A percentile compares a stretch with the other conserved stretches of the same genome.
Evolutionary conservation across 2,113 vertebrate species (phyloP).

Genomic region (Bostrychus sinensis): DNA sequence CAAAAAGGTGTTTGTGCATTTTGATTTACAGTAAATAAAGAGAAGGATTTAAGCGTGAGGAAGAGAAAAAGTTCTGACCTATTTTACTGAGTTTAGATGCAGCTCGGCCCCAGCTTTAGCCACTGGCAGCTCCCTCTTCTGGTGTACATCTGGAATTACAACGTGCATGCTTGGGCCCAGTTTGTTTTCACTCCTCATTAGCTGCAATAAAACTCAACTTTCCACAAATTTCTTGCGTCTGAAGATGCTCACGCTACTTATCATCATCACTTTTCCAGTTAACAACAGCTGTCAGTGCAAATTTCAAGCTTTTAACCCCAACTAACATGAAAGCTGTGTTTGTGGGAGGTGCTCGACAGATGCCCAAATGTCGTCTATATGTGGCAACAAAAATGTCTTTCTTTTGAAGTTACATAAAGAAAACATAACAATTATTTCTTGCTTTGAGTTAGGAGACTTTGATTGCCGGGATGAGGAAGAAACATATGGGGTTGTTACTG

Average conservation of each 20-base stretch:
- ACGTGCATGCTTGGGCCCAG: background rate
- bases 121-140: slow-evolving; percentile 69
- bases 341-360: slow-evolving; percentile 24
- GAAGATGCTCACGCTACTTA: slow-evolving; percentile 24
- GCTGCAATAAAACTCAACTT: slow-evolving; percentile 49
- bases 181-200: slow-evolving; percentile 61
- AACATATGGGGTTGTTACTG: slow-evolving; percentile 36
- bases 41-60: slow-evolving; percentile 51
- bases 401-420: background rate
- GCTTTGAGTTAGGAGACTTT: background rate
- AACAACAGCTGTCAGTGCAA: slow-evolving; percentile 47
- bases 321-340: slow-evolving; percentile 22
- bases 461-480: slow-evolving; percentile 11
- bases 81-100: slow-evolving; percentile 55
- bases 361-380: slow-evolving; percentile 1
- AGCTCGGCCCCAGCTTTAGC: slow-evolving; percentile 30
- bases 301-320: slow-evolving; percentile 17
- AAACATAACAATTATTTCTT: background rate
- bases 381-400: slow-evolving; percentile 9
- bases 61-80: slow-evolving; percentile 62
- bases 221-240: slow-evolving; percentile 45
- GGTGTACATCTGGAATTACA: slow-evolving; percentile 34
- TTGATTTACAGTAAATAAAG: slow-evolving; percentile 24
- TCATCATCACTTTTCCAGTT: slow-evolving; percentile 39
- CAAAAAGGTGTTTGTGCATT: slow-evolving; percentile 29